Conservation (phyloP, 2,888 invertebrate species). For the Cantharis nigra region DNA sequence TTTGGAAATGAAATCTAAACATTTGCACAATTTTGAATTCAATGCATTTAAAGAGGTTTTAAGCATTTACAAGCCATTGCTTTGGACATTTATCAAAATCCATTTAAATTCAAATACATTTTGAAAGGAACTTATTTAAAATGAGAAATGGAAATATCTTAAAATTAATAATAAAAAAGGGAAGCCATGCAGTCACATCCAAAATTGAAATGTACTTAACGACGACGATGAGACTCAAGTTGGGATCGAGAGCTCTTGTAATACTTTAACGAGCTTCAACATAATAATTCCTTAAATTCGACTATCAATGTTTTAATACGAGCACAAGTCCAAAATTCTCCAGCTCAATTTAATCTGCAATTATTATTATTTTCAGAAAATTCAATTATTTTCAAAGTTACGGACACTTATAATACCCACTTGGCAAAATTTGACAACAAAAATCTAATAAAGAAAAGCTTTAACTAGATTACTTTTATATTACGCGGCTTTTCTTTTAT, state of each 20-base stretch:
- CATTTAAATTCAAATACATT: slow-evolving; percentile 3
- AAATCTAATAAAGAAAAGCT: not conserved
- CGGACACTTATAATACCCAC: not conserved
- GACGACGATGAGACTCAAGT: not conserved
- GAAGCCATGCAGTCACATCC: not conserved
- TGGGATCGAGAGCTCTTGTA: not conserved
- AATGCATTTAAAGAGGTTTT: slow-evolving; percentile 41
- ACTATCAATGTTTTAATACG: not conserved
- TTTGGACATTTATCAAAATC: slow-evolving; percentile 4
- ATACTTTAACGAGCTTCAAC: not conserved
- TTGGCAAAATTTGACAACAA: not conserved
- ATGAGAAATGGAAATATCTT: not conserved
- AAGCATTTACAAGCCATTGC: not conserved
- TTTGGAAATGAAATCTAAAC: slow-evolving; percentile 37
- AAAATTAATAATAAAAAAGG: slow-evolving; percentile 1
- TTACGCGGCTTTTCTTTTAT: not conserved
- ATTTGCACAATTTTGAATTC: slow-evolving; percentile 31
- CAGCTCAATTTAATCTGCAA: not conserved
- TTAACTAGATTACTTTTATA: not conserved
- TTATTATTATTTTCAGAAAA: not conserved
- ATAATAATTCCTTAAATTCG: not conserved
- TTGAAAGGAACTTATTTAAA: not conserved
- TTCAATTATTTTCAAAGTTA: not conserved
- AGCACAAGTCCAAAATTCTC: not conserved
- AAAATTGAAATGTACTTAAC: not conserved